Evolutionary conservation across 2,797 vertebrate species (phyloP).

Genomic region (Muscicapa comitata): DNA sequence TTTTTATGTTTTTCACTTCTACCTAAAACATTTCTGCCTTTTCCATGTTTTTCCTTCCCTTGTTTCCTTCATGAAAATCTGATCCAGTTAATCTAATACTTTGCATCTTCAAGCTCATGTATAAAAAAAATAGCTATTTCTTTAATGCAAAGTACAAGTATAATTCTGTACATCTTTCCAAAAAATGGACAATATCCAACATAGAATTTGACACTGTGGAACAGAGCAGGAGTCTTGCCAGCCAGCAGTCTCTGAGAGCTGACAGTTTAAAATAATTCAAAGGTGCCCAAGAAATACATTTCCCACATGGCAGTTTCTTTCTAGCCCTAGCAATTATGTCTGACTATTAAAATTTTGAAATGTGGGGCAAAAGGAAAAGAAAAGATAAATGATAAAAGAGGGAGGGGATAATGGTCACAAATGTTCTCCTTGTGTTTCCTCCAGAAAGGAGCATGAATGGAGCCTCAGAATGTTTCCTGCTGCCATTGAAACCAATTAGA

Average conservation of each 20-base stretch:
- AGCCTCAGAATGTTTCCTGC: background rate
- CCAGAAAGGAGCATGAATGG: background rate
- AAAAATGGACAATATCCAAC: background rate
- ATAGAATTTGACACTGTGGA: background rate
- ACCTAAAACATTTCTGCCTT: background rate
- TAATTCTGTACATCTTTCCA: background rate
- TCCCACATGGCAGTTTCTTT: background rate
- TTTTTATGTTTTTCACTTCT: background rate
- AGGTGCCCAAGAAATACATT: background rate
- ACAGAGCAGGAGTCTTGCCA: background rate
- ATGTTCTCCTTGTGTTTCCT: background rate
- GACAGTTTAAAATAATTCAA: background rate
- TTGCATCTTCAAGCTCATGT: background rate
- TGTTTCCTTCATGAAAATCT: background rate
- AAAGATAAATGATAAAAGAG: background rate
- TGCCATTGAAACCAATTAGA: slow-evolving; percentile 46
- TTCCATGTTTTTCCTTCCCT: background rate
- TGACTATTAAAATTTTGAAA: background rate
- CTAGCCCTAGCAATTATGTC: background rate
- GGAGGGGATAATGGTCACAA: background rate
- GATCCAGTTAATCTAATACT: background rate
- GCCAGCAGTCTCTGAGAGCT: background rate
- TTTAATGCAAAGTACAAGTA: background rate
- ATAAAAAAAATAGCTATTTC: background rate
- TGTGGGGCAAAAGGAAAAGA: background rate